Evolutionary conservation across 2,113 vertebrate species (phyloP).

Genomic region (Menura novaehollandiae): DNA sequence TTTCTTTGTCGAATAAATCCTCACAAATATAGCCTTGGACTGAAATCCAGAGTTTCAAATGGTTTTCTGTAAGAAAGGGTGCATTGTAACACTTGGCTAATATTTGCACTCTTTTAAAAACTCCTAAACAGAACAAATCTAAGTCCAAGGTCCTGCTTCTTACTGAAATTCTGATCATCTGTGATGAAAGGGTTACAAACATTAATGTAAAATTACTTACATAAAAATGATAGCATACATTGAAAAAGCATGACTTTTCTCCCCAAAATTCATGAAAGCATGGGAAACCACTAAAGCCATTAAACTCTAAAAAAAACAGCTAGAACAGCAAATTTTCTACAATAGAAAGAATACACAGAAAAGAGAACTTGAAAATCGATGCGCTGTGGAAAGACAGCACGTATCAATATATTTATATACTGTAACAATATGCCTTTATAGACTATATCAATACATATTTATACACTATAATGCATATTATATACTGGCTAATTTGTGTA

Average conservation of each 20-base stretch:
- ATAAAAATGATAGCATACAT: neutral
- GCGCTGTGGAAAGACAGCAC: neutral
- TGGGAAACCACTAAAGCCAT: neutral
- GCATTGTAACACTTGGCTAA: conserved; percentile 8
- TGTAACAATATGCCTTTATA: neutral
- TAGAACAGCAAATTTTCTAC: neutral
- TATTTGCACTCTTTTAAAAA: neutral
- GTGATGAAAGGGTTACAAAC: neutral
- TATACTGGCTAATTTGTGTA: neutral
- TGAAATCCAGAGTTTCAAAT: conserved; percentile 39
- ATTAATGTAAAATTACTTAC: neutral
- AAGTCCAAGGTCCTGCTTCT: neutral
- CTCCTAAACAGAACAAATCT: neutral
- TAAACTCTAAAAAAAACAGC: fast-evolving
- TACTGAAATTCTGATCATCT: neutral
- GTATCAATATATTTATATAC: neutral
- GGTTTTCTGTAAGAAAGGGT: neutral
- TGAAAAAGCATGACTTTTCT: neutral
- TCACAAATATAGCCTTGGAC: conserved; percentile 20
- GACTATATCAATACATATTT: neutral
- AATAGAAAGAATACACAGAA: neutral
- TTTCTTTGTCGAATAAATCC: conserved; percentile 52
- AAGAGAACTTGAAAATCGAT: neutral
- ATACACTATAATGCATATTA: neutral
- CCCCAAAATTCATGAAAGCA: neutral